These are phyloP conservation scores for Triplophysa rosa DNA, from an alignment of 2,113 vertebrate species.

Conservation along the genomic window DNA sequence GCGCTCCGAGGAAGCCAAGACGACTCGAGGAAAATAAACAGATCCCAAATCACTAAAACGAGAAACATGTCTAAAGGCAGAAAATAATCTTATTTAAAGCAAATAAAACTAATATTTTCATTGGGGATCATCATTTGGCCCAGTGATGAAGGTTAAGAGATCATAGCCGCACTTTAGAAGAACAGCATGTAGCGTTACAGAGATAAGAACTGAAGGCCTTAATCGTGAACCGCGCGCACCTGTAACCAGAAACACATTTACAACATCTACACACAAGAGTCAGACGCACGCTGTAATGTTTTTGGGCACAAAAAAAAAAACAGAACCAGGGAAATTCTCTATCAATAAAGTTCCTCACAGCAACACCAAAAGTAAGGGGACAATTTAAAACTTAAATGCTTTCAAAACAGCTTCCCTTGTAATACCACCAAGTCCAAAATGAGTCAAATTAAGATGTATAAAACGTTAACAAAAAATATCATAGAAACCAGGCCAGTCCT, in stretches of 20 bases:
- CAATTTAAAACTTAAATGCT: slow-evolving; percentile 5
- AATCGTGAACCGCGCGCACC: slow-evolving; percentile 47
- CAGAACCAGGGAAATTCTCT: not conserved
- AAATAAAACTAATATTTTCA: slow-evolving; percentile 58
- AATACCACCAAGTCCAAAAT: slow-evolving; percentile 13
- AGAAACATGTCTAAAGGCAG: slow-evolving; percentile 47
- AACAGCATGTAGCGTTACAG: slow-evolving; percentile 59
- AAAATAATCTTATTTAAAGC: slow-evolving; percentile 43
- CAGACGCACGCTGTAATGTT: not conserved
- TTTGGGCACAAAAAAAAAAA: not conserved
- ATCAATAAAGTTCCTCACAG: slow-evolving; percentile 33
- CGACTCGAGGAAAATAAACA: slow-evolving; percentile 37
- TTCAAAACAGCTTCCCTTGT: slow-evolving; percentile 6
- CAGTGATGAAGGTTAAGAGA: slow-evolving; percentile 51
- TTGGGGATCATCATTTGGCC: slow-evolving; percentile 47
- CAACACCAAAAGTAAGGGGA: not conserved
- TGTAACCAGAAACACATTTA: slow-evolving; percentile 58
- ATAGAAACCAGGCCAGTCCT: slow-evolving; percentile 61
- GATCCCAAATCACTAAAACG: slow-evolving; percentile 50
- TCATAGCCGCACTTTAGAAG: slow-evolving; percentile 64
- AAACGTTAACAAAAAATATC: slow-evolving; percentile 25
- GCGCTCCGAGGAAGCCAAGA: slow-evolving; percentile 52
- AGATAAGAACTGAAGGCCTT: slow-evolving; percentile 53
- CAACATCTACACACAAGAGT: slow-evolving; percentile 57
- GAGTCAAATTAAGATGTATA: slow-evolving; percentile 39